Conservation (phyloP, 2,888 invertebrate genomes). For the Hypolimnas misippus region DNA sequence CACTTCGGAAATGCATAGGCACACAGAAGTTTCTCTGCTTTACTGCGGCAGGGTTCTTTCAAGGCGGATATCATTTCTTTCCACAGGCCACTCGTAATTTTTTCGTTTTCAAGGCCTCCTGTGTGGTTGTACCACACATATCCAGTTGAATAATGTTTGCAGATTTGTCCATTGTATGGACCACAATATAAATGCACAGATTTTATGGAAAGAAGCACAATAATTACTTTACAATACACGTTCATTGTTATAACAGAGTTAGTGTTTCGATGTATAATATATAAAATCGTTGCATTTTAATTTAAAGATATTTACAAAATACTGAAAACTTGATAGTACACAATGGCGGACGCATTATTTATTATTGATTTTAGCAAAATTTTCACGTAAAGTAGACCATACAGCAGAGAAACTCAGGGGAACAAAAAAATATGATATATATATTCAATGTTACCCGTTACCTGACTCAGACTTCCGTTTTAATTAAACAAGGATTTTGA, state of each 20-base stretch:
- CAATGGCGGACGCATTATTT: slow-evolving; percentile 78
- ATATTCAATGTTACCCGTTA: slow-evolving; percentile 20
- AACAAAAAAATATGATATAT: slow-evolving; percentile 15
- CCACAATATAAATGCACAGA: slow-evolving; percentile 90
- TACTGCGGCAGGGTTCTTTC: slow-evolving; percentile 92
- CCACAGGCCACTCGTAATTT: slow-evolving; percentile 92
- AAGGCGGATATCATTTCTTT: slow-evolving; percentile 92
- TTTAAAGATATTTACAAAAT: slow-evolving; percentile 50
- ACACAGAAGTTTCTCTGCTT: slow-evolving; percentile 95
- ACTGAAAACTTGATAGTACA: slow-evolving; percentile 59
- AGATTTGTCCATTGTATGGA: slow-evolving; percentile 93
- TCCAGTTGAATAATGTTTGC: slow-evolving; percentile 87
- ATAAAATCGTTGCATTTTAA: slow-evolving; percentile 64
- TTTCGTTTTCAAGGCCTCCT: slow-evolving; percentile 92
- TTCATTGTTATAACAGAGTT: slow-evolving; percentile 65
- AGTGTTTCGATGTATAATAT: slow-evolving; percentile 60
- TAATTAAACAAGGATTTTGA: neutral
- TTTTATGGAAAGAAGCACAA: slow-evolving; percentile 69
- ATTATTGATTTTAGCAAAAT: slow-evolving; percentile 72
- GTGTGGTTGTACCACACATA: slow-evolving; percentile 91
- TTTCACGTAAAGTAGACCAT: slow-evolving; percentile 42
- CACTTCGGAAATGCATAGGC: slow-evolving; percentile 96
- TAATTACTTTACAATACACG: slow-evolving; percentile 60
- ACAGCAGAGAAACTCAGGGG: slow-evolving; percentile 27
- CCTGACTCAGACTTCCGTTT: neutral